Evolutionary conservation across 1,140 invertebrate genomes (phyloP).

Genomic region (Nephila pilipes): DNA sequence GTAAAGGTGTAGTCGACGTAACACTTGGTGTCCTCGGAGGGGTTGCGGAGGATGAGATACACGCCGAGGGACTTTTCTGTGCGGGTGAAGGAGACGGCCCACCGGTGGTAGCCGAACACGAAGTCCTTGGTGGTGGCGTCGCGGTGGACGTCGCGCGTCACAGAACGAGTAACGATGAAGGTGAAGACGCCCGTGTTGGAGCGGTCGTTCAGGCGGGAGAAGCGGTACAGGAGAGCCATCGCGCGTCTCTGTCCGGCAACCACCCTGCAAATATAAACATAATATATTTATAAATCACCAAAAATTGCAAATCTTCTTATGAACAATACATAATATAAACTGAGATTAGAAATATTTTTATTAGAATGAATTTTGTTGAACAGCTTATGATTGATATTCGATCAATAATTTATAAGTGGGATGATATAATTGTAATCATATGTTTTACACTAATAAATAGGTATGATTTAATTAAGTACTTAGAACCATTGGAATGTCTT

Average conservation of each 20-base stretch:
- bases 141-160: conserved; percentile 89
- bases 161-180: conserved; percentile 90
- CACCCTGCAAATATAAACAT: background rate
- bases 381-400: no score
- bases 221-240: conserved; percentile 92
- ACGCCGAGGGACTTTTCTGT: conserved; percentile 89
- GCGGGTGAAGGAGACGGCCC: conserved; percentile 91
- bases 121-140: conserved; percentile 93
- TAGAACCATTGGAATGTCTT: no score
- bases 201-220: conserved; percentile 91
- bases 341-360: no score
- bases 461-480: no score
- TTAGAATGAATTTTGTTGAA: no score
- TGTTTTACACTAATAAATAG: no score
- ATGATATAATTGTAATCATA: no score
- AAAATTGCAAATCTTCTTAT: no score
- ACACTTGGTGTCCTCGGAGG: conserved; percentile 82
- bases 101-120: conserved; percentile 91
- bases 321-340: no score
- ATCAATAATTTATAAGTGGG: no score
- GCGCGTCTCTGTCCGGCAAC: conserved; percentile 16
- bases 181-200: conserved; percentile 88
- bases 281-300: background rate
- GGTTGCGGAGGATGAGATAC: conserved; percentile 88
- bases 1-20: conserved; percentile 93